A percentile compares a stretch with the other conserved stretches of the same genome.
Evolutionary conservation across 2,113 vertebrate species (phyloP).

Genomic region (Lynx canadensis): DNA sequence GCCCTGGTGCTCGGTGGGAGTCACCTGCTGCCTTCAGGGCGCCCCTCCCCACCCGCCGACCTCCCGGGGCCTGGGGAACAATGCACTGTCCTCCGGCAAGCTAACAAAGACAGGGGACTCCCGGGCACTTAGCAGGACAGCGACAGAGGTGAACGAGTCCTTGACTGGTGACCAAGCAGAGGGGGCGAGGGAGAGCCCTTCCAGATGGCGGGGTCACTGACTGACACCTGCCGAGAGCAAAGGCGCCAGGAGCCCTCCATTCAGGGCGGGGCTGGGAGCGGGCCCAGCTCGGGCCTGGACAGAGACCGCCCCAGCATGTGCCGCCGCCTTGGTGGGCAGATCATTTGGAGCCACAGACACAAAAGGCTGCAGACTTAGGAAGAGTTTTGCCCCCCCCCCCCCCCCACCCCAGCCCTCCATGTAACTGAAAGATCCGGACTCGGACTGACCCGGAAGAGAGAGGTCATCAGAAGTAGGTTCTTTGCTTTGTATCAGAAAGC

Average conservation of each 20-base stretch:
- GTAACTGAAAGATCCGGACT: too few relatives aligned
- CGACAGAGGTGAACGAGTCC: too few relatives aligned
- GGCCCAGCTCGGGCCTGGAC: rapidly evolving
- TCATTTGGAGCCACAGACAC: neutral
- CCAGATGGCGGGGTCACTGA: rapidly evolving
- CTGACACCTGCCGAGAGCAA: rapidly evolving
- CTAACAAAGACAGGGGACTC: rapidly evolving
- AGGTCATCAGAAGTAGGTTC: neutral
- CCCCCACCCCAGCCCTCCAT: too few relatives aligned
- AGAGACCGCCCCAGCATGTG: rapidly evolving
- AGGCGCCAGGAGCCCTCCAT: rapidly evolving
- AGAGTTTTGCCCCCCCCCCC: neutral
- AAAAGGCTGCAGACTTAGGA: neutral
- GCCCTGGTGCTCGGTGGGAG: rapidly evolving
- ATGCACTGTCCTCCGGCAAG: rapidly evolving
- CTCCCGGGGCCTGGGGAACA: rapidly evolving
- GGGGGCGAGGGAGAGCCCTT: neutral
- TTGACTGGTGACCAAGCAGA: too few relatives aligned
- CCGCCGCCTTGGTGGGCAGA: neutral
- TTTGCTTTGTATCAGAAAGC: neutral
- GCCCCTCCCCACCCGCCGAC: neutral
- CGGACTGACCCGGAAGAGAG: neutral
- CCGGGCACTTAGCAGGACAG: rapidly evolving
- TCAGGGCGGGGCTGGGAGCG: rapidly evolving
- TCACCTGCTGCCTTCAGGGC: rapidly evolving